A percentile compares a stretch with the other conserved stretches of the same genome.
These are phyloP conservation scores for Boleophthalmus pectinirostris DNA, from an alignment of 2,113 vertebrate species.

Conservation along the genomic window DNA sequence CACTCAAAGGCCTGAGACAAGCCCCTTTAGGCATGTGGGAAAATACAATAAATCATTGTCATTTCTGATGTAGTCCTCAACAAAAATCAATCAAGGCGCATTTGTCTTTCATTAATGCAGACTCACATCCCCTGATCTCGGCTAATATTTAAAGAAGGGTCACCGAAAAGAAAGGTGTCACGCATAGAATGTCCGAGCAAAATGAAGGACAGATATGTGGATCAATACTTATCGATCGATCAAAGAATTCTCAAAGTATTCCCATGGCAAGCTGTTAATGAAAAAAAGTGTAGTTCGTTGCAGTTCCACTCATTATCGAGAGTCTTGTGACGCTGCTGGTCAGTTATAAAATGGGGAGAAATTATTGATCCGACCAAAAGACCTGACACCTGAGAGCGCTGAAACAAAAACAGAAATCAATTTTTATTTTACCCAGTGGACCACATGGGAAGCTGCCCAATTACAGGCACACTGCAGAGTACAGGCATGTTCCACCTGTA, in stretches of 20 bases:
- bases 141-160: background rate
- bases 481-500: slow-evolving; percentile 28
- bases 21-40: background rate
- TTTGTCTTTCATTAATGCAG: slow-evolving; percentile 5
- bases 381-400: slow-evolving; percentile 23
- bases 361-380: slow-evolving; percentile 52
- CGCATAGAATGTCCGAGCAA: background rate
- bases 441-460: slow-evolving; percentile 16
- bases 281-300: slow-evolving; percentile 1
- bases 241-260: slow-evolving; percentile 15
- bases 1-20: background rate
- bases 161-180: background rate
- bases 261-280: slow-evolving; percentile 1
- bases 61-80: background rate
- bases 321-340: slow-evolving; percentile 27
- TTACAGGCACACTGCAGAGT: slow-evolving; percentile 11
- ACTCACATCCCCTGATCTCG: background rate
- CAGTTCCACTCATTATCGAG: slow-evolving; percentile 22
- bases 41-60: background rate
- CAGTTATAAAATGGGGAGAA: slow-evolving; percentile 48
- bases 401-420: slow-evolving; percentile 54
- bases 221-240: slow-evolving; percentile 7
- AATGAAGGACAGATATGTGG: background rate
- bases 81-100: background rate
- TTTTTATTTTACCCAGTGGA: slow-evolving; percentile 48